phyloP scores from a whole-genome alignment of 37 sponge, comb jelly and placozoan genomes.

The Mnemiopsis leidyi region DNA sequence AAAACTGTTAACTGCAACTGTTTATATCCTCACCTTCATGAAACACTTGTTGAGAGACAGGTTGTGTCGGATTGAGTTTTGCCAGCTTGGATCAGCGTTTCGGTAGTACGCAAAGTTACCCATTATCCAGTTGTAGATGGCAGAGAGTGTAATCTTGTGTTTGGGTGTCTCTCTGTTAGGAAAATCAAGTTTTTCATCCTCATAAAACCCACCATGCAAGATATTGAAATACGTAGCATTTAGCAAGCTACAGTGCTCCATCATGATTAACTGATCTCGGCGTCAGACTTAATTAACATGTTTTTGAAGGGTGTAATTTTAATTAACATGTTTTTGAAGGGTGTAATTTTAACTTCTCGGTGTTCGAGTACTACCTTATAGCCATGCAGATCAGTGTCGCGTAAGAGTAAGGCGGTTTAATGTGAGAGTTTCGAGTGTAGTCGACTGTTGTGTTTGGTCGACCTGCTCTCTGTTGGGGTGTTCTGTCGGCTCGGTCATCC shows the following conservation, averaged over 20 bases:
- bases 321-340: neutral
- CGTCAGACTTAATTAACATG: too few relatives aligned
- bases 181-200: too few relatives aligned
- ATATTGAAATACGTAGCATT: too few relatives aligned
- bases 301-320: neutral
- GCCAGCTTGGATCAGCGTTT: slow-evolving; percentile 81
- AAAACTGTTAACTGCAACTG: too few relatives aligned
- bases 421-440: slow-evolving; percentile 63
- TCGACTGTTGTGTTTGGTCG: slow-evolving; percentile 40
- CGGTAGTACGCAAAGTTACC: slow-evolving; percentile 83
- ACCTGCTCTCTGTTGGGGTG: neutral
- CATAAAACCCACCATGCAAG: too few relatives aligned
- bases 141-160: slow-evolving; percentile 70
- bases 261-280: too few relatives aligned
- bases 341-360: neutral
- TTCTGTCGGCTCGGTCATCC: neutral
- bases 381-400: slow-evolving; percentile 85
- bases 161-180: slow-evolving; percentile 60
- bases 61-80: slow-evolving; percentile 68
- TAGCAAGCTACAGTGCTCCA: too few relatives aligned
- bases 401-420: slow-evolving; percentile 83
- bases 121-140: slow-evolving; percentile 89
- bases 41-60: slow-evolving; percentile 63
- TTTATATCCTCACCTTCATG: neutral
- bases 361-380: slow-evolving; percentile 57